These are phyloP conservation scores for Anas acuta DNA, from an alignment of 2,797 vertebrate species.

Conservation along the genomic window DNA sequence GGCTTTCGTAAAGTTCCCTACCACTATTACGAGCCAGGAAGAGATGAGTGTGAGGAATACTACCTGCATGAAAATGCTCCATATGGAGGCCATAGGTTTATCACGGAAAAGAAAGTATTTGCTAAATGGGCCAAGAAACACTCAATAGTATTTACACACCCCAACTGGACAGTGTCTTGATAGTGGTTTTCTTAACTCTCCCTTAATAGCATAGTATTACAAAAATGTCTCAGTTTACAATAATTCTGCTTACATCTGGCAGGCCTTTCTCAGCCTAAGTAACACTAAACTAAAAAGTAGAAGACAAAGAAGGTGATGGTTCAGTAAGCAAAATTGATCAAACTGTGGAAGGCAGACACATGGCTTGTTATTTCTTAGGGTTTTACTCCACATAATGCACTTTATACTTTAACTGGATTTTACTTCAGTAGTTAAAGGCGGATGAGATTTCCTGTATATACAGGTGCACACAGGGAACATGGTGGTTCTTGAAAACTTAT, in stretches of 20 bases:
- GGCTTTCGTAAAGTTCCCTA: conserved; percentile 93
- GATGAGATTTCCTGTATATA: conserved; percentile 33
- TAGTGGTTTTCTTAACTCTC: conserved; percentile 55
- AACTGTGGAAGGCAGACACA: conserved; percentile 51
- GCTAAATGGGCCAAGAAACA: conserved; percentile 94
- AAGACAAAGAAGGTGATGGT: conserved; percentile 20
- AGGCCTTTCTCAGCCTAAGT: conserved; percentile 45
- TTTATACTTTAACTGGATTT: conserved; percentile 77
- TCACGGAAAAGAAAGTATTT: conserved; percentile 97
- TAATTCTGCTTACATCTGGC: conserved; percentile 61
- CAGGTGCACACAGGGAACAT: not conserved
- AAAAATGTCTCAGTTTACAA: conserved; percentile 52
- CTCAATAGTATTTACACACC: conserved; percentile 93
- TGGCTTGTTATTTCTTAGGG: conserved; percentile 69
- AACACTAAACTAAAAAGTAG: conserved; percentile 23
- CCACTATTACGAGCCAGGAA: conserved; percentile 95
- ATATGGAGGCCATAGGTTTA: conserved; percentile 95
- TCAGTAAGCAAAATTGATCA: conserved; percentile 50
- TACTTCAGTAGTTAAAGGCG: conserved; percentile 39
- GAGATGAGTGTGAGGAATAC: conserved; percentile 95
- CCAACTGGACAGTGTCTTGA: conserved; percentile 92
- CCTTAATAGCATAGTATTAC: not conserved
- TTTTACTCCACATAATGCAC: conserved; percentile 70
- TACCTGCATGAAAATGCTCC: conserved; percentile 93
- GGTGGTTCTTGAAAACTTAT: not conserved